These are phyloP conservation scores for Sclerurus mexicanus DNA, from an alignment of 2,113 vertebrate species.

Conservation along the genomic window DNA sequence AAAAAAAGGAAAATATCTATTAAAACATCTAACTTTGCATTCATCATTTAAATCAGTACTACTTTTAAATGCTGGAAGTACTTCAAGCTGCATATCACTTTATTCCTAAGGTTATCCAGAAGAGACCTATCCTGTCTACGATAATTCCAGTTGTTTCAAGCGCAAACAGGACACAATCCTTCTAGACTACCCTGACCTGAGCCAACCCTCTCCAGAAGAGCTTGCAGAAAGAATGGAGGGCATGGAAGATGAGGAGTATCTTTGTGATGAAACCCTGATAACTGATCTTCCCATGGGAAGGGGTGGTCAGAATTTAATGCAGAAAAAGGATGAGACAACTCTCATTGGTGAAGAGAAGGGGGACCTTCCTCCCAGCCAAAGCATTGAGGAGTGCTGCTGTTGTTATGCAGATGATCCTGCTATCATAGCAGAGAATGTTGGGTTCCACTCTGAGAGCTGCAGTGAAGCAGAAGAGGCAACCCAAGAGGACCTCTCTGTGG, in stretches of 20 bases:
- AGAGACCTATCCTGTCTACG: constrained; percentile 86
- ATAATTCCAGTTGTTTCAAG: constrained; percentile 63
- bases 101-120: constrained; percentile 80
- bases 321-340: constrained; percentile 6
- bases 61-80: neutral
- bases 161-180: constrained; percentile 69
- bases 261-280: constrained; percentile 25
- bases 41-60: neutral
- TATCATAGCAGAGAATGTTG: constrained; percentile 83
- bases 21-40: neutral
- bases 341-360: constrained; percentile 53
- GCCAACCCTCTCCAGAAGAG: constrained; percentile 86
- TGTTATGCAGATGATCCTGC: constrained; percentile 74
- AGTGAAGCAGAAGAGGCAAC: constrained; percentile 75
- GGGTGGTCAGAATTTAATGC: neutral
- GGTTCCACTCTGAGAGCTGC: constrained; percentile 71
- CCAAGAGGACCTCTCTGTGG: constrained; percentile 32
- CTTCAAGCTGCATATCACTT: constrained; percentile 1
- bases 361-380: constrained; percentile 71
- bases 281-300: neutral
- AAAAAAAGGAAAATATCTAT: neutral
- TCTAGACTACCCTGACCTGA: constrained; percentile 69
- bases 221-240: constrained; percentile 86
- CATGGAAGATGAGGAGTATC: constrained; percentile 70
- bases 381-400: constrained; percentile 36